Evolutionary conservation across 2,888 invertebrate genomes (phyloP).

Genomic region (Eupithecia subumbrata): DNA sequence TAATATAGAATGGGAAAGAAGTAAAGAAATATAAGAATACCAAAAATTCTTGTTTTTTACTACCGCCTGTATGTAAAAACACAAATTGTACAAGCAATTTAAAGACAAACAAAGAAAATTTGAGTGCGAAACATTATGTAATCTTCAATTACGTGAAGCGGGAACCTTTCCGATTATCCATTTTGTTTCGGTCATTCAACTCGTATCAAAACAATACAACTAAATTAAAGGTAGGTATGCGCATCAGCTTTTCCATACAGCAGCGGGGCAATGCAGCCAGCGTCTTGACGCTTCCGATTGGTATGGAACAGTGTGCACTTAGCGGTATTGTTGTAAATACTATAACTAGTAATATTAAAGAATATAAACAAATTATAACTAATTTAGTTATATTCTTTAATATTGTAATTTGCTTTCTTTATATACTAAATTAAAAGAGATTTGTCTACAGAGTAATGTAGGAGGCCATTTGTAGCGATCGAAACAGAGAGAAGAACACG

Average conservation of each 20-base stretch:
- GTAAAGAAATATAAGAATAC: no score
- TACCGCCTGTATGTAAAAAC: conserved; percentile 17
- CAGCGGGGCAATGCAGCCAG: background rate
- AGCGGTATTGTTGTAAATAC: background rate
- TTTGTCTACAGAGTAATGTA: background rate
- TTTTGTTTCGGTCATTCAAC: conserved; percentile 23
- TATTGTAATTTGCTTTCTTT: background rate
- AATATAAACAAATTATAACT: no score
- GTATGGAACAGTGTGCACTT: background rate
- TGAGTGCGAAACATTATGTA: conserved; percentile 23
- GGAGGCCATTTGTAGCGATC: background rate
- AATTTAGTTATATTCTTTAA: no score
- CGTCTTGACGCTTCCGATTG: background rate
- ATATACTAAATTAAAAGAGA: background rate
- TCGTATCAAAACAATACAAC: conserved; percentile 8
- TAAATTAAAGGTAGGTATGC: background rate
- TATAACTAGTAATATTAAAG: no score
- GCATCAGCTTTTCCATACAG: background rate
- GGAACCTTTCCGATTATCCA: conserved; percentile 22
- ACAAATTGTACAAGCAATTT: background rate
- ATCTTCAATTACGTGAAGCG: conserved; percentile 26
- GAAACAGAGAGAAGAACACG: conserved; percentile 7
- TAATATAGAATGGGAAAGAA: background rate
- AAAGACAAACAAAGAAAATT: conserved; percentile 25
- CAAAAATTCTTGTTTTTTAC: background rate